Evolutionary conservation across 2,113 vertebrate genomes (phyloP).

Genomic region (Sciurus niger): DNA sequence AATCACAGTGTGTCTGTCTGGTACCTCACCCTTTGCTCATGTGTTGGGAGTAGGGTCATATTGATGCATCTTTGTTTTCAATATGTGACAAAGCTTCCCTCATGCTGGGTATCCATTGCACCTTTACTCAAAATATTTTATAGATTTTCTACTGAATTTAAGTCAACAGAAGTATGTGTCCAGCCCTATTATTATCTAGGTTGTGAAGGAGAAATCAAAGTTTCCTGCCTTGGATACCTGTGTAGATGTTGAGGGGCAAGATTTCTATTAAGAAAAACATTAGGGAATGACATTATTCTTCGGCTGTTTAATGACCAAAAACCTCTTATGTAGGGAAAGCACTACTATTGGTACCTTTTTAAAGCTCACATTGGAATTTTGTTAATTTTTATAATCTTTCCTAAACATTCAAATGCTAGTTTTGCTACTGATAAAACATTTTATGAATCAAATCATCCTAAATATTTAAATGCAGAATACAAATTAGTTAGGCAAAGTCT

Average conservation of each 20-base stretch:
- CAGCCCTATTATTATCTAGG: not conserved
- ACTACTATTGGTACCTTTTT: not conserved
- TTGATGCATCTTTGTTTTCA: not conserved
- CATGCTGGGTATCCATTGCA: not conserved
- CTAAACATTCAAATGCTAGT: not conserved
- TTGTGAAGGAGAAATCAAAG: not conserved
- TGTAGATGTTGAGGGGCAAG: not conserved
- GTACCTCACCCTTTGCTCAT: not conserved
- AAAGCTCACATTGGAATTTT: not conserved
- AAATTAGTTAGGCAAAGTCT: not conserved
- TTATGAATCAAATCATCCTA: conserved; percentile 47
- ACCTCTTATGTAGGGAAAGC: not conserved
- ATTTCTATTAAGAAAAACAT: not conserved
- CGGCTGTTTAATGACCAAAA: not conserved
- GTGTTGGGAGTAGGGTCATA: not conserved
- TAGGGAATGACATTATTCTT: not conserved
- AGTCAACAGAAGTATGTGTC: not conserved
- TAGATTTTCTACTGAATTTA: not conserved
- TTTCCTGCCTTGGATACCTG: not conserved
- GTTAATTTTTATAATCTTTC: conserved; percentile 16
- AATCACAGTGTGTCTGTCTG: not conserved
- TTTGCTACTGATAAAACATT: not conserved
- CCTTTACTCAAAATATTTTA: not conserved
- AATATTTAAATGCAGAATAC: conserved; percentile 34
- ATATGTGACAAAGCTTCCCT: not conserved